Conservation (phyloP, 2,888 invertebrate species). For the Hybos culiciformis region DNA sequence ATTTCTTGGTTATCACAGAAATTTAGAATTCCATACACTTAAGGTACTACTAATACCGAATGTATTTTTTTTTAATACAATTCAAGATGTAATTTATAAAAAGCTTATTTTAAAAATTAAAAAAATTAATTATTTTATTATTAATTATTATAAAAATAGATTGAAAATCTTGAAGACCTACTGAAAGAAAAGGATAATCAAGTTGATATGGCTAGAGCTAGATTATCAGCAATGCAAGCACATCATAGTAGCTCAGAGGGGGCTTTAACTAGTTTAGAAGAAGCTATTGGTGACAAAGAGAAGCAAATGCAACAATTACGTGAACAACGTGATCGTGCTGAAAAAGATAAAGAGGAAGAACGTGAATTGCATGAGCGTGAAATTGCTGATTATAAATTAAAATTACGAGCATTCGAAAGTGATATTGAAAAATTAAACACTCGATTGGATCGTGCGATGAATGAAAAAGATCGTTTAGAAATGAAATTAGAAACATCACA, state of each 20-base stretch:
- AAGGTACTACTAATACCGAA: no score
- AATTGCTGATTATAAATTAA: slow-evolving; percentile 90
- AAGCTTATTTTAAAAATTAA: not conserved
- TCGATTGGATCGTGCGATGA: slow-evolving; percentile 74
- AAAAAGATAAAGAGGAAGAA: slow-evolving; percentile 92
- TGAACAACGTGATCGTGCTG: slow-evolving; percentile 89
- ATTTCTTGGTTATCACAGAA: no score
- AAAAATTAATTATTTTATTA: not conserved
- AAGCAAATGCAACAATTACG: slow-evolving; percentile 85
- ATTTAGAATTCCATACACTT: no score
- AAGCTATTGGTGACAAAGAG: slow-evolving; percentile 91
- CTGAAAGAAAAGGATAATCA: slow-evolving; percentile 97
- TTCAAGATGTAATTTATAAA: no score
- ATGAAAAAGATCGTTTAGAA: slow-evolving; percentile 82
- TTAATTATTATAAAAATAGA: slow-evolving; percentile 40
- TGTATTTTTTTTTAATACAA: no score
- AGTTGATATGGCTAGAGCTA: slow-evolving; percentile 85
- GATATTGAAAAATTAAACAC: slow-evolving; percentile 82
- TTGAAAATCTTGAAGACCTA: slow-evolving; percentile 93
- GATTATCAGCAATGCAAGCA: slow-evolving; percentile 84
- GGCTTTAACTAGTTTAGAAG: slow-evolving; percentile 82
- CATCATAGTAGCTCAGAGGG: slow-evolving; percentile 90
- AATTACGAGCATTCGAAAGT: slow-evolving; percentile 77
- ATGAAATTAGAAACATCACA: slow-evolving; percentile 84
- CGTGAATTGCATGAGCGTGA: slow-evolving; percentile 85